Evolutionary conservation across 1,140 invertebrate genomes (phyloP).

Genomic region (Pentalonia nigronervosa): DNA sequence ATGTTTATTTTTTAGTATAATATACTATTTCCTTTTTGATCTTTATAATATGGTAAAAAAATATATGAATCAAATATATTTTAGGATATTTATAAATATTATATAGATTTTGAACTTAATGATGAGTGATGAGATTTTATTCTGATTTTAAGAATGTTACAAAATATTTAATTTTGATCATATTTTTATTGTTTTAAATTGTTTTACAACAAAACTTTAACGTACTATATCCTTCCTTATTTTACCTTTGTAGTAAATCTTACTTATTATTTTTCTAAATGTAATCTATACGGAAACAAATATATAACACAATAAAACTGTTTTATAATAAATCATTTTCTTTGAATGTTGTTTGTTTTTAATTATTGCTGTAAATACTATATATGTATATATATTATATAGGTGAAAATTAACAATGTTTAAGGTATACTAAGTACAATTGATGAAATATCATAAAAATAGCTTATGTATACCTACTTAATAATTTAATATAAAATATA

Average conservation of each 20-base stretch:
- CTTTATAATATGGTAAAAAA: not conserved
- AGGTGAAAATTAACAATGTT: not conserved
- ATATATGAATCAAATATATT: not conserved
- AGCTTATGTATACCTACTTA: too few species aligned
- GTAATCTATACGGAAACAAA: not conserved
- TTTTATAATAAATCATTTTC: not conserved
- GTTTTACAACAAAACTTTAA: not conserved
- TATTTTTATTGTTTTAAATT: not conserved
- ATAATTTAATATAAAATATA: not conserved
- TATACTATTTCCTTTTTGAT: not conserved
- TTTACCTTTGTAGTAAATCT: not conserved
- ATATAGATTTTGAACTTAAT: not conserved
- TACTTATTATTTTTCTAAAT: not conserved
- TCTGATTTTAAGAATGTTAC: not conserved
- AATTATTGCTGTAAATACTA: not conserved
- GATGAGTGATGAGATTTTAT: not conserved
- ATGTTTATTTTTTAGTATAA: not conserved
- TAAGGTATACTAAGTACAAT: not conserved
- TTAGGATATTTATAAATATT: not conserved
- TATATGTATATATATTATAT: not conserved
- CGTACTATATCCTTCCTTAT: not conserved
- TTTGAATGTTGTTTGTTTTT: not conserved
- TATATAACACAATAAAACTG: not conserved
- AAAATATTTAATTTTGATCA: not conserved
- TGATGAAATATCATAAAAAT: not conserved